Percentiles rank a stretch among this genome's conserved stretches.
Conservation (phyloP, 2,888 invertebrate species). For the Melanostoma mellinum region DNA sequence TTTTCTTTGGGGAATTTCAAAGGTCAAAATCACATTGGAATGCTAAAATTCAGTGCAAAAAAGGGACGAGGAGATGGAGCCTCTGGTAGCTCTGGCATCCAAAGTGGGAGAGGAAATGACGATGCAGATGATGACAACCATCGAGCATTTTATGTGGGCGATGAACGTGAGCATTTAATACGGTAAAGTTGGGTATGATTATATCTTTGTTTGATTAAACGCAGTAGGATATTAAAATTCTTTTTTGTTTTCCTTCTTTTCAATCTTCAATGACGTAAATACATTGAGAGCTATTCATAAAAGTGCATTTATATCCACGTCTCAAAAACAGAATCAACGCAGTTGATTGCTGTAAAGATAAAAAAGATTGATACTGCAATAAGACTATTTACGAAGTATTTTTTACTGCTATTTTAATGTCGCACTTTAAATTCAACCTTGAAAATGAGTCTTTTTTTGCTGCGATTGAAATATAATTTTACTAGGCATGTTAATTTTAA, state of each 20-base stretch:
- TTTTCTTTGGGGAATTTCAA: slow-evolving; percentile 1
- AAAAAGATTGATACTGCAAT: no score
- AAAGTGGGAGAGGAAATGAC: slow-evolving; percentile 11
- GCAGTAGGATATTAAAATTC: slow-evolving; percentile 37
- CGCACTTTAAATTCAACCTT: no score
- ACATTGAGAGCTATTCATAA: background rate
- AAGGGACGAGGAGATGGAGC: slow-evolving; percentile 33
- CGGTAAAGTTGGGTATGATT: slow-evolving; percentile 40
- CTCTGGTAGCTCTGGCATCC: slow-evolving; percentile 43
- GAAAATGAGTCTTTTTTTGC: no score
- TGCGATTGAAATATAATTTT: no score
- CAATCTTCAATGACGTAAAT: background rate
- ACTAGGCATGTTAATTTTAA: no score
- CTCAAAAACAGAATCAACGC: background rate
- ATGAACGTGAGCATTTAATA: slow-evolving; percentile 69
- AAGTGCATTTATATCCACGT: slow-evolving; percentile 5
- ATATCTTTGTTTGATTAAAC: background rate
- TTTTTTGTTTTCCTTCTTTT: background rate
- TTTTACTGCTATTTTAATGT: no score
- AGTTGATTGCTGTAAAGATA: no score
- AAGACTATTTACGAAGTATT: no score
- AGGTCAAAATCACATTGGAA: slow-evolving; percentile 25
- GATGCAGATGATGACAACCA: slow-evolving; percentile 45
- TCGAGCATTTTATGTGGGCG: slow-evolving; percentile 56
- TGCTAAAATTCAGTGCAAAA: slow-evolving; percentile 53